Evolutionary conservation across 1,140 invertebrate species (phyloP).

Genomic region (Andrena cerasifolii): DNA sequence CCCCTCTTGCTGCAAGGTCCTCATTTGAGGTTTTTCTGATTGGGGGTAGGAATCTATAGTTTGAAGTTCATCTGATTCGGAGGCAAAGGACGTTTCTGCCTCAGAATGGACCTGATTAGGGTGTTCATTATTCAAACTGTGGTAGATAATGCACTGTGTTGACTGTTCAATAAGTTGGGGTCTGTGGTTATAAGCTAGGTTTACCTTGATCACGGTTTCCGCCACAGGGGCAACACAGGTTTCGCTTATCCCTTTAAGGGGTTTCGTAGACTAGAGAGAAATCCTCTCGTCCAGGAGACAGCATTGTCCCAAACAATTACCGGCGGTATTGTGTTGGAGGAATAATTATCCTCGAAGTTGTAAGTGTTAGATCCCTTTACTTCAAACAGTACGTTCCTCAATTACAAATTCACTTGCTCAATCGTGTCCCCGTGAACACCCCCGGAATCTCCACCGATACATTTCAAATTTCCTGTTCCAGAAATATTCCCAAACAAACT

Average conservation of each 20-base stretch:
- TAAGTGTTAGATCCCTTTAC: not conserved
- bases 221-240: not conserved
- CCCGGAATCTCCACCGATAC: not conserved
- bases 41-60: too few species aligned
- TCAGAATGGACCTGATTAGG: too few species aligned
- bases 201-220: constrained; percentile 11
- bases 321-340: not conserved
- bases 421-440: too few species aligned
- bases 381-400: not conserved
- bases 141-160: too few species aligned
- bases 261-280: not conserved
- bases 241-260: constrained; percentile 17
- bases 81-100: too few species aligned
- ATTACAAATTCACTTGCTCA: not conserved
- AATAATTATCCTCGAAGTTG: constrained; percentile 7
- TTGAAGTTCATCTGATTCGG: too few species aligned
- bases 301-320: constrained; percentile 9
- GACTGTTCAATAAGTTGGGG: constrained; percentile 3
- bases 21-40: too few species aligned
- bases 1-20: too few species aligned
- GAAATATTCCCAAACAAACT: not conserved
- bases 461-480: not conserved
- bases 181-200: not conserved
- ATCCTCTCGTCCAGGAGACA: not conserved
- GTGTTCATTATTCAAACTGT: too few species aligned